Conservation (phyloP, 1,140 invertebrate genomes). For the Neodiprion lecontei region DNA sequence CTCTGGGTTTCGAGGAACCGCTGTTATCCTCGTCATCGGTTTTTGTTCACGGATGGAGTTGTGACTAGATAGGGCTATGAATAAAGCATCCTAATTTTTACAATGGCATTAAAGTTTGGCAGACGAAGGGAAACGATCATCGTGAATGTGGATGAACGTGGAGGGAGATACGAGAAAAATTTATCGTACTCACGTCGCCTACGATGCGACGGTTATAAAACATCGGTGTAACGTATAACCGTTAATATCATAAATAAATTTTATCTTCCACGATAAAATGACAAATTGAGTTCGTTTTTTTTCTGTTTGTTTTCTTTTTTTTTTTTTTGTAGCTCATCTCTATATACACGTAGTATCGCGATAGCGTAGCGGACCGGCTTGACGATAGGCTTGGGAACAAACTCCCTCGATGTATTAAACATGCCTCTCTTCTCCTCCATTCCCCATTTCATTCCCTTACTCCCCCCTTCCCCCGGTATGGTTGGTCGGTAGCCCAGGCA, state of each 20-base stretch:
- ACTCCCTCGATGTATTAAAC: constrained; percentile 4
- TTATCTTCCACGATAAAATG: constrained; percentile 36
- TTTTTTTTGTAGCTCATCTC: no score
- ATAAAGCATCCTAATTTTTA: no score
- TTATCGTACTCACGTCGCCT: no score
- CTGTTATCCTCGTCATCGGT: no score
- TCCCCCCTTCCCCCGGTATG: not conserved
- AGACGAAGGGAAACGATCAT: no score
- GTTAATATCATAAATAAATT: constrained; percentile 38
- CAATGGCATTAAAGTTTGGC: no score
- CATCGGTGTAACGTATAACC: constrained; percentile 24
- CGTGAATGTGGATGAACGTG: no score
- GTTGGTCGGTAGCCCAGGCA: not conserved
- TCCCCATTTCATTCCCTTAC: not conserved
- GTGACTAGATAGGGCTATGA: no score
- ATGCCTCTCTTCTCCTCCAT: not conserved
- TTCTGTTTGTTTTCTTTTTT: no score
- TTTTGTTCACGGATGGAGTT: not conserved
- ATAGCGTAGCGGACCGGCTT: not conserved
- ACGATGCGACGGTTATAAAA: constrained; percentile 27
- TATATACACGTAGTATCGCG: not conserved
- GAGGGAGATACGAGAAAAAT: no score
- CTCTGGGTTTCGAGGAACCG: not conserved
- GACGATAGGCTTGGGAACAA: constrained; percentile 5
- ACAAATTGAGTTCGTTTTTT: constrained; percentile 33